Evolutionary conservation across 2,888 invertebrate species (phyloP), one percentile per base, ranked within the genome.

Genomic region (Ecdyonurus torrentis): DNA sequence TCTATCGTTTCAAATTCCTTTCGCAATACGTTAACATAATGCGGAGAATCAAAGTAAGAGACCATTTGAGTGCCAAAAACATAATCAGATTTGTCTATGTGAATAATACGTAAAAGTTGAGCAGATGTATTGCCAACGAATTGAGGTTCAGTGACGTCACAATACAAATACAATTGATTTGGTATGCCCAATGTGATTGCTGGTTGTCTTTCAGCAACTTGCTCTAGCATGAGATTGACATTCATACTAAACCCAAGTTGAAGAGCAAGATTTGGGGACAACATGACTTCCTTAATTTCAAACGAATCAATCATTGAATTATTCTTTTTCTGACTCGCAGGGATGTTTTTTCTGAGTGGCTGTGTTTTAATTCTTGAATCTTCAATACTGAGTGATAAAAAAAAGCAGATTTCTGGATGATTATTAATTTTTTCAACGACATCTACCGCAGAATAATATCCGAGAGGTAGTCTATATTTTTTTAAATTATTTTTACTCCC

Each of bases 91-190:
- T 63, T 64, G 5, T 67, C 66, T 0, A 69, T 60, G 23, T 65
- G 65, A 1, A 70, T 68, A 19, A 70, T 67, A n/a, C 70, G 63
- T n/a, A 70, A 23, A 15, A 72, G 64, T 1, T 67, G 65, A 15
- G 69, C 66, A 25, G 67, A 25, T 2, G 64, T 64, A 61, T 70
- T 69, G 15, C 72, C 70, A 0, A 69, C 66, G 1, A 65, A 63
- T 25, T 68, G 67, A 1, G 69, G 69, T 61, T 68, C 67, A 1
- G 68, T 66, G 18, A 71, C 61, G 61, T 71, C 68, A 23, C 66
- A 64, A 65, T 69, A 67, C 25, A 70, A 59, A 63, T 64, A 67
- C 37, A 70, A 50, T 55, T 64, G 66, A 60, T 60, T 22, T 23
- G 66, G 62, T 53, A 65, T 22, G 50, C n/a, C 19, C 59, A 61